Base-by-base conservation (phyloP, 1,140 invertebrate species). In the Trachelipus rathkii region DNA sequence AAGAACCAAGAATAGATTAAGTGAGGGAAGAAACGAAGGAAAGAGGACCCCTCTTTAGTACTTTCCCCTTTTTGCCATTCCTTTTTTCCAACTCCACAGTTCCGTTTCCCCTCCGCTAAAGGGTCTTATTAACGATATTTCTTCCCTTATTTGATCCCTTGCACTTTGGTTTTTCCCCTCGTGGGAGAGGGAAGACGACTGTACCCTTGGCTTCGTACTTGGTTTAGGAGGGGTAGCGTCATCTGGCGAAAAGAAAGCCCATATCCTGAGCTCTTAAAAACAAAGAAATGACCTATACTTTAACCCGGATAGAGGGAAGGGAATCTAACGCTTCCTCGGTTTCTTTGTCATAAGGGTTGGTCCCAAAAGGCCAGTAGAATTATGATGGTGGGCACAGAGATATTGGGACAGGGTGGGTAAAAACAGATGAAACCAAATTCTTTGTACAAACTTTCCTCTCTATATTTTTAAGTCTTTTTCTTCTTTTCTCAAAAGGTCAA, bases 61-160 rank as follows among this genome's bases (percentile, higher is more conserved):
- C 50, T 60, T 60, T 60, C 50, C 50, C 50, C 50, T 60, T 60
- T n/a, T 19, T 60, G 50, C 1, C 8, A 15, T 60, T 19, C 50
- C 50, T 60, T 60, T 60, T 60, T 60, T 60, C 50, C 19, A 19
- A 60, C 50, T 60, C 50, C 19, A 60, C 50, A 60, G 19, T 60
- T 13, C 50, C 50, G 50, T 60, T 19, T 60, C 8, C 50, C 50
- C 50, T 6, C 8, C 50, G 1, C 8, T 60, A 60, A 8, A 19
- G 50, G 50, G 50, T 60, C 50, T 60, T 60, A 60, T 15, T 60
- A 60, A 60, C 50, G 50, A 60, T 60, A 60, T 60, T 60, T 60
- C 50, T 60, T 33, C 50, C 50, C 50, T 60, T 60, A 19, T 60
- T 60, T 60, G 50, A 60, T 60, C 50, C 50, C 50, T 15, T 60